A percentile compares a stretch with the other conserved stretches of the same genome.
phyloP scores from a whole-genome alignment of 1,140 invertebrate genomes.

The Drosophila grimshawi region DNA sequence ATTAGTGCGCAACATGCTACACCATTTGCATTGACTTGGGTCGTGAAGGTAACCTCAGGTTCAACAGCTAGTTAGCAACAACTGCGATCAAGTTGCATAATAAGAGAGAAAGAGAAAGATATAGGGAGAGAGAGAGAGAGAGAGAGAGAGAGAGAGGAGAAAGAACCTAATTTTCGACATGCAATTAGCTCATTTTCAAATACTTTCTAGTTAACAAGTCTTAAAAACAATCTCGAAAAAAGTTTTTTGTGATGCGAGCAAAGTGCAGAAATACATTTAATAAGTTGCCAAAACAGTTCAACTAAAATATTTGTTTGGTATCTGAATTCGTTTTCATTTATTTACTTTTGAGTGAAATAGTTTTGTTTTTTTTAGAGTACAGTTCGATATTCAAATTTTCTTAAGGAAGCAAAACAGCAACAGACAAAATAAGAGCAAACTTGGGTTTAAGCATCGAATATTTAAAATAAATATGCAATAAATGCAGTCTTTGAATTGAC shows the following conservation, averaged over 20 bases:
- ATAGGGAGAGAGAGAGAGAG: too few species aligned
- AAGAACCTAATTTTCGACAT: not conserved
- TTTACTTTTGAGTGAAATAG: too few species aligned
- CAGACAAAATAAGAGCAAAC: too few species aligned
- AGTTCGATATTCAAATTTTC: too few species aligned
- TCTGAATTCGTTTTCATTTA: too few species aligned
- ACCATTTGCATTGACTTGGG: conserved; percentile 36
- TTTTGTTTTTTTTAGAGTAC: too few species aligned
- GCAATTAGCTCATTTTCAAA: not conserved
- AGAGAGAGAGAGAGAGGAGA: not conserved
- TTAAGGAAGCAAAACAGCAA: too few species aligned
- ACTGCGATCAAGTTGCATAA: conserved; percentile 30
- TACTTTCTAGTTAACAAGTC: not conserved
- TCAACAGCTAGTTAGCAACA: conserved; percentile 39
- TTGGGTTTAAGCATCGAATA: too few species aligned
- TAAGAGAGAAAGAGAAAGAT: not conserved
- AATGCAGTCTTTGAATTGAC: too few species aligned
- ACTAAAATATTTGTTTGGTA: too few species aligned
- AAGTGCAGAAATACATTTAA: not conserved
- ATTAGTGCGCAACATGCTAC: conserved; percentile 1
- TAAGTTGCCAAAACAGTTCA: not conserved
- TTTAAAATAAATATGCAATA: too few species aligned
- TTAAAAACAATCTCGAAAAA: not conserved
- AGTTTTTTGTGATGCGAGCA: too few species aligned
- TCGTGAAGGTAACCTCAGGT: conserved; percentile 38